Percentiles rank a stretch among this genome's conserved stretches.
These are phyloP conservation scores for Formicarius rufipectus DNA, from an alignment of 2,113 vertebrate species.

Conservation along the genomic window DNA sequence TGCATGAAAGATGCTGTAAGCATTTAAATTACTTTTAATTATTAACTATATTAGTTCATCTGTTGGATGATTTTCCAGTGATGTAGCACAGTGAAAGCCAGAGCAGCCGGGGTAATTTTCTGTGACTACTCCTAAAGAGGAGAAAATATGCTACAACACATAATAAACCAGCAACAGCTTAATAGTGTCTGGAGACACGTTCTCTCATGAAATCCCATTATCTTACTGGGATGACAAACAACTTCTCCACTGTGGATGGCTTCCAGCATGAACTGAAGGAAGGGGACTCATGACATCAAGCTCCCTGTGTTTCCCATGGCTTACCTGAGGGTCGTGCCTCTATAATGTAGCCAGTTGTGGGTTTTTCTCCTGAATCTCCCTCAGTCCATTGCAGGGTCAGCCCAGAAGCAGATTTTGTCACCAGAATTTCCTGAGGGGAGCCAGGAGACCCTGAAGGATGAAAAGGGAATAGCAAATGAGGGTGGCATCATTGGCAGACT, in stretches of 20 bases:
- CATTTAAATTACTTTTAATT: constrained; percentile 59
- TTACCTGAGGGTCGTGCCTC: constrained; percentile 93
- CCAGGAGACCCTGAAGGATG: constrained; percentile 83
- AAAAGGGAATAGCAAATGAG: not conserved
- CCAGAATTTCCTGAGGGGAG: constrained; percentile 82
- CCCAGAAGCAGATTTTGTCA: constrained; percentile 86
- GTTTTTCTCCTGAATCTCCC: constrained; percentile 78
- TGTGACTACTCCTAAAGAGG: constrained; percentile 22
- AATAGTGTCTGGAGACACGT: not conserved
- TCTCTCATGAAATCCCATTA: not conserved
- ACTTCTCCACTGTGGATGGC: not conserved
- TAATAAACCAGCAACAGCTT: not conserved
- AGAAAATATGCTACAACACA: not conserved
- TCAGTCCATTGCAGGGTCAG: constrained; percentile 89
- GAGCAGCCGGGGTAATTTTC: constrained; percentile 20
- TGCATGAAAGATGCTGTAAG: not conserved
- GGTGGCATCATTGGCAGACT: not conserved
- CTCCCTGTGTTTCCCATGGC: not conserved
- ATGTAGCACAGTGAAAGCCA: constrained; percentile 22
- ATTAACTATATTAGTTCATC: constrained; percentile 57
- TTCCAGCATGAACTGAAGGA: not conserved
- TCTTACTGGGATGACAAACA: not conserved
- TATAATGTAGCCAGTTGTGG: constrained; percentile 86
- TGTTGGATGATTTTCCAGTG: constrained; percentile 47
- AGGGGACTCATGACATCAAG: not conserved